phyloP scores from a whole-genome alignment of 2,888 invertebrate genomes.

The Bugulina stolonifera region DNA sequence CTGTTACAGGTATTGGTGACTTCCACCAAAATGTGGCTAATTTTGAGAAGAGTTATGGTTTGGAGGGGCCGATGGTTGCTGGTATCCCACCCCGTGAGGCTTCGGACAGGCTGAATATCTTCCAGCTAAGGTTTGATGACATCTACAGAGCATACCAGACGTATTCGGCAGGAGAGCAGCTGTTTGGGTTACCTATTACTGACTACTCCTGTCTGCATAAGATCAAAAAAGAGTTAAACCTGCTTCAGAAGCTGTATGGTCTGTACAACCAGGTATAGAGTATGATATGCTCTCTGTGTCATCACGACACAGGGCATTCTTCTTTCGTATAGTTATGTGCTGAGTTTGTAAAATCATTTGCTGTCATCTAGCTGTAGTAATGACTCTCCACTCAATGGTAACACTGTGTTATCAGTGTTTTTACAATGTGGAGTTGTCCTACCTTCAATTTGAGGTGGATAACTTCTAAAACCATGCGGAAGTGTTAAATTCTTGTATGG shows the following conservation, averaged over 20 bases:
- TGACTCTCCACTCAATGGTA: too few species aligned
- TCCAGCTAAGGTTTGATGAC: slow-evolving; percentile 49
- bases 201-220: slow-evolving; percentile 44
- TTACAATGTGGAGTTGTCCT: too few species aligned
- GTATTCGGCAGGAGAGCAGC: slow-evolving; percentile 49
- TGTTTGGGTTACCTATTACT: slow-evolving; percentile 48
- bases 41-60: slow-evolving; percentile 60
- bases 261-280: slow-evolving; percentile 40
- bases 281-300: too few species aligned
- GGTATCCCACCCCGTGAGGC: slow-evolving; percentile 50
- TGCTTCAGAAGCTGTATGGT: slow-evolving; percentile 50
- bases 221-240: slow-evolving; percentile 46
- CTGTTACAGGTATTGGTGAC: slow-evolving; percentile 31
- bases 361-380: too few species aligned
- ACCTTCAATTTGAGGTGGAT: too few species aligned
- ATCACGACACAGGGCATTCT: too few species aligned
- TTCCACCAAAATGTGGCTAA: slow-evolving; percentile 60
- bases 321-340: too few species aligned
- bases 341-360: too few species aligned
- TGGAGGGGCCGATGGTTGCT: slow-evolving; percentile 47
- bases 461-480: too few species aligned
- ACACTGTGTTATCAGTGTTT: too few species aligned
- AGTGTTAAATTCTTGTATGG: too few species aligned
- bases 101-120: slow-evolving; percentile 46
- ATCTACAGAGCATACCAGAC: slow-evolving; percentile 45